Evolutionary conservation across 1,140 invertebrate genomes (phyloP), one percentile per base, ranked within the genome.

Genomic region (Papilio polyxenes): DNA sequence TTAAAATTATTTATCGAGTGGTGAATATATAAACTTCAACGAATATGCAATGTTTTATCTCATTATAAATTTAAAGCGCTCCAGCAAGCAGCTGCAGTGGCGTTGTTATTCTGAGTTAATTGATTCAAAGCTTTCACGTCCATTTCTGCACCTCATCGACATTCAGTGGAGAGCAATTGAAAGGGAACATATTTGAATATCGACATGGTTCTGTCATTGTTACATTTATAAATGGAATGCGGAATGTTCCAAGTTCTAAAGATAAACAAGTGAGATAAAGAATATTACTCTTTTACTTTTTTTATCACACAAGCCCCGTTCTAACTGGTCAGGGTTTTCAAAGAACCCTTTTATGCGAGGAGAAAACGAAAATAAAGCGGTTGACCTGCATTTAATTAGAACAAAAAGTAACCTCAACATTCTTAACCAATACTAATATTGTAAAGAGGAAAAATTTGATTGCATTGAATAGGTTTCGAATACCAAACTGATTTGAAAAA

Each of bases 41-140:
- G n/a, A 62, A 40, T 37, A 72, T 72, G 3, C 23, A 72, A 72
- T 72, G 31, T 72, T 72, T 31, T 15, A 72, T 72, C 65, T 72
- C 65, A 72, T 72, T 72, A 72, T 3, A 72, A 17, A 72, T 72
- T 72, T 37, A 72, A 72, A 72, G 65, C 65, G 13, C 37, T 72
- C 31, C 65, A 72, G 65, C 31, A 72, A 72, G 65, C 31, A 72
- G 23, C 65, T 72, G 65, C 23, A 72, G 23, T 7, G 31, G 6
- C 65, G 65, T 72, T 72, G 65, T 72, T 72, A 72, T 72, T 72
- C 65, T 11, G 65, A 72, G 65, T 72, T 72, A 72, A 72, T 72
- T 72, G 65, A 72, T 72, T 72, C 65, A 72, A 72, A 72, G 65
- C 65, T 72, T 72, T 72, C 65, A 72, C 65, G 65, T 72, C 65